phyloP scores from a whole-genome alignment of 2,888 invertebrate species.

The Athrips mouffetella region DNA sequence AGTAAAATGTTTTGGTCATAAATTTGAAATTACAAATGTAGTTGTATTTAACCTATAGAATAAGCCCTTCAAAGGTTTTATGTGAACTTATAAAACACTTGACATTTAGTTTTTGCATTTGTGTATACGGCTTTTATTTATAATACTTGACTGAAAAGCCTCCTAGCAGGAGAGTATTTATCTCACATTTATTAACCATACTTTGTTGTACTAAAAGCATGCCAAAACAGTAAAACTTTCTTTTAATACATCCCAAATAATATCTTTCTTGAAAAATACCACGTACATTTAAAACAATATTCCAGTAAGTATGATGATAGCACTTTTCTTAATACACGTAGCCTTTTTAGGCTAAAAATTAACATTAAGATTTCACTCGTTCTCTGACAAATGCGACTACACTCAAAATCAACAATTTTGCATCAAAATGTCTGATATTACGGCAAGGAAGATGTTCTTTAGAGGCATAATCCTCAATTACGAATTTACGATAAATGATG shows the following conservation, averaged over 20 bases:
- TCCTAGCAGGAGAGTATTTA: too few relatives aligned
- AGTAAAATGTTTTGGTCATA: too few relatives aligned
- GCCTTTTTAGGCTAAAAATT: not conserved
- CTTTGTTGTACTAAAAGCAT: not conserved
- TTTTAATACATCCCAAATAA: not conserved
- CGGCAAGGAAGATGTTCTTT: slow-evolving; percentile 47
- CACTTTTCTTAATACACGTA: not conserved
- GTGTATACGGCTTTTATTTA: too few relatives aligned
- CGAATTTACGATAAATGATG: slow-evolving; percentile 68
- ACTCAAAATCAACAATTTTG: slow-evolving; percentile 19
- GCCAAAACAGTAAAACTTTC: not conserved
- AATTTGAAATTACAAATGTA: too few relatives aligned
- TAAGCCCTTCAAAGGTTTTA: too few relatives aligned
- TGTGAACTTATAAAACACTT: too few relatives aligned
- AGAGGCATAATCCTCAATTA: slow-evolving; percentile 57
- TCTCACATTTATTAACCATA: not conserved
- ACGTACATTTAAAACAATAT: slow-evolving; percentile 10
- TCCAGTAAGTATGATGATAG: slow-evolving; percentile 8
- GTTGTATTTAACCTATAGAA: too few relatives aligned
- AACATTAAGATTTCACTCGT: slow-evolving; percentile 4
- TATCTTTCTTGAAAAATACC: not conserved
- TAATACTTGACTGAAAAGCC: too few relatives aligned
- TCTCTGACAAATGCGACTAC: slow-evolving; percentile 8
- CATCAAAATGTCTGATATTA: slow-evolving; percentile 50
- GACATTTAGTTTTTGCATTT: too few relatives aligned